A percentile compares a stretch with the other conserved stretches of the same genome.
Evolutionary conservation across 1,140 invertebrate genomes (phyloP).

Genomic region (Drosophila nikananu): DNA sequence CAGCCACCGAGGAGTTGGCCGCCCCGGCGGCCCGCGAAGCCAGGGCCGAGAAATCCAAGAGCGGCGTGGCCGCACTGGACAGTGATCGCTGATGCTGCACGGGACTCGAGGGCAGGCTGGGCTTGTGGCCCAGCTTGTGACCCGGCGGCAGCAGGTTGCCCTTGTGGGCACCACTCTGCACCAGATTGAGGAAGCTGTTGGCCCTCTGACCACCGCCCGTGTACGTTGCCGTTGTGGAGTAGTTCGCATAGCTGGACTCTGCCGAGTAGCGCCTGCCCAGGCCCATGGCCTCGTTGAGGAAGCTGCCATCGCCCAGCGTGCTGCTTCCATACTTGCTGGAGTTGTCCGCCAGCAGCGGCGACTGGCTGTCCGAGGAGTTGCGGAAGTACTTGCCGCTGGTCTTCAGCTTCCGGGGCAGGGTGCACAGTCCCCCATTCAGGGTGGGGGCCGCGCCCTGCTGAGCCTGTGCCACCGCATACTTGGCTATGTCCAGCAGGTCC

Average conservation of each 20-base stretch:
- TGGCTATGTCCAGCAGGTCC: conserved; percentile 89
- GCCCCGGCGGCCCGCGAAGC: conserved; percentile 63
- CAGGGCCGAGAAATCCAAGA: conserved; percentile 76
- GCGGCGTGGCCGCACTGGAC: conserved; percentile 80
- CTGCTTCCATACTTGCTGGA: conserved; percentile 85
- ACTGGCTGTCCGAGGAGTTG: conserved; percentile 89
- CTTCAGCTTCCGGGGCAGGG: conserved; percentile 87
- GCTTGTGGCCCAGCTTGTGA: conserved; percentile 54
- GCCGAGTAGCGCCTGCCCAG: conserved; percentile 77
- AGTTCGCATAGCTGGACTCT: conserved; percentile 80
- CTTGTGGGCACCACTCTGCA: conserved; percentile 75
- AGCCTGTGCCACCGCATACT: conserved; percentile 85
- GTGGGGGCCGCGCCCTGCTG: conserved; percentile 65
- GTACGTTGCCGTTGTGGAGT: conserved; percentile 72
- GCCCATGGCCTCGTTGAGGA: conserved; percentile 79
- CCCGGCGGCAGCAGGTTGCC: conserved; percentile 31
- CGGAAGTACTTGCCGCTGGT: conserved; percentile 85
- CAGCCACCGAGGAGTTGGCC: conserved; percentile 85
- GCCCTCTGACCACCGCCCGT: conserved; percentile 74
- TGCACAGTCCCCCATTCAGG: conserved; percentile 86
- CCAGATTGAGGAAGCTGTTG: conserved; percentile 82
- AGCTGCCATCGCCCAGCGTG: conserved; percentile 76
- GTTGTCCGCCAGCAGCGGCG: conserved; percentile 87
- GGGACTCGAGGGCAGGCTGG: conserved; percentile 77
- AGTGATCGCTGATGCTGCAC: conserved; percentile 80